Evolutionary conservation across 2,888 invertebrate species (phyloP), one percentile per base, ranked within the genome.

Genomic region (Cantharis nigra): DNA sequence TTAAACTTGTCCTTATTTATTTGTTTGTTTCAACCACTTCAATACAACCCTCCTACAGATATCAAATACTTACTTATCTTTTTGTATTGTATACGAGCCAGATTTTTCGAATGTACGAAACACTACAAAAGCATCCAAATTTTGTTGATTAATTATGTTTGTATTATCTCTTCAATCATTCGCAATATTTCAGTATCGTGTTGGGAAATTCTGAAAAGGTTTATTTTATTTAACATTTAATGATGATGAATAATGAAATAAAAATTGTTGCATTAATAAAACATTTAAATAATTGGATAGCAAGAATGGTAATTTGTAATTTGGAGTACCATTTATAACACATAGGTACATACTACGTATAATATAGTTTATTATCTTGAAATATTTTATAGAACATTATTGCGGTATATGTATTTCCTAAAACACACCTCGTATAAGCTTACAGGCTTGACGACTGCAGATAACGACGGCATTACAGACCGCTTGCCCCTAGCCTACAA

Each of bases 401-500:
- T 49, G n/a, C 13, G 33, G 33, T 5, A 49, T 49, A n/a, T n/a
- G n/a, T n/a, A 49, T 49, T 49, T 49, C n/a, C 49, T n/a, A 49
- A 49, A 49, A n/a, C n/a, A 3, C n/a, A 49, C 49, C 49, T n/a
- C 49, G 49, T 49, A 49, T 49, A 49, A 49, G 7, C 49, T 49
- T 49, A 49, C n/a, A 33, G 70, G 26, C 49, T 49, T 67, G 69
- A 72, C 71, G 77, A 72, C 72, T 78, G 72, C 75, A 72, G 72
- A 69, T 72, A 77, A 78, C 72, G 26, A 75, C 72, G 63, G 70
- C 74, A 75, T 78, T 72, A 78, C 72, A 63, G 74, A 74, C 70
- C 64, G 78, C 69, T 72, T 76, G 30, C 33, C 72, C 69, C 63
- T 49, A 75, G 71, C 72, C 71, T 70, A 74, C 78, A 80, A 80